Conservation (phyloP, 2,797 vertebrate genomes). For the Oreortyx pictus region DNA sequence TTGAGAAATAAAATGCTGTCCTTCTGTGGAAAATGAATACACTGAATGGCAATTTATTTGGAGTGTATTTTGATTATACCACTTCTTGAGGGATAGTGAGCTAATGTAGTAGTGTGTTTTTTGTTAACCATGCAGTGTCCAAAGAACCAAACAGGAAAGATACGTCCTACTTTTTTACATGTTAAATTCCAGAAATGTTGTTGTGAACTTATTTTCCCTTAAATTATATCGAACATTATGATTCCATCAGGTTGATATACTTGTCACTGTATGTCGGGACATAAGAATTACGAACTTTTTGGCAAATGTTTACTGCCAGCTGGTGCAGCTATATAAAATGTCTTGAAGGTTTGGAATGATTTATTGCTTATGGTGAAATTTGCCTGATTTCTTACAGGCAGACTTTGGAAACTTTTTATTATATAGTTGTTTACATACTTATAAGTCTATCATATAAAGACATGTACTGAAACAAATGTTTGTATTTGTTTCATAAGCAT, state of each 20-base stretch:
- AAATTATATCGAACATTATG: constrained; percentile 81
- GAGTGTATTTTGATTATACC: constrained; percentile 70
- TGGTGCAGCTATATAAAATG: constrained; percentile 88
- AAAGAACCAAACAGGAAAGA: constrained; percentile 76
- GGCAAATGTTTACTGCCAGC: constrained; percentile 85
- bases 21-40: constrained; percentile 72
- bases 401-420: constrained; percentile 87
- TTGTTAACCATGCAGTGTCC: constrained; percentile 76
- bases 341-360: constrained; percentile 86
- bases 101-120: constrained; percentile 68
- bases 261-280: constrained; percentile 74
- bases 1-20: constrained; percentile 72
- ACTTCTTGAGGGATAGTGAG: constrained; percentile 64
- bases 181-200: constrained; percentile 71
- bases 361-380: constrained; percentile 86
- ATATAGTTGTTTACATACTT: constrained; percentile 86
- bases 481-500: constrained; percentile 89
- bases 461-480: constrained; percentile 91
- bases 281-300: constrained; percentile 73
- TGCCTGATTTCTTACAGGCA: constrained; percentile 88
- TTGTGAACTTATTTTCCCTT: constrained; percentile 76
- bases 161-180: constrained; percentile 67
- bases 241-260: constrained; percentile 80
- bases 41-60: constrained; percentile 72
- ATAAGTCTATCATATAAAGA: constrained; percentile 91